phyloP scores from a whole-genome alignment of 2,888 invertebrate genomes.

The Meta bourneti region DNA sequence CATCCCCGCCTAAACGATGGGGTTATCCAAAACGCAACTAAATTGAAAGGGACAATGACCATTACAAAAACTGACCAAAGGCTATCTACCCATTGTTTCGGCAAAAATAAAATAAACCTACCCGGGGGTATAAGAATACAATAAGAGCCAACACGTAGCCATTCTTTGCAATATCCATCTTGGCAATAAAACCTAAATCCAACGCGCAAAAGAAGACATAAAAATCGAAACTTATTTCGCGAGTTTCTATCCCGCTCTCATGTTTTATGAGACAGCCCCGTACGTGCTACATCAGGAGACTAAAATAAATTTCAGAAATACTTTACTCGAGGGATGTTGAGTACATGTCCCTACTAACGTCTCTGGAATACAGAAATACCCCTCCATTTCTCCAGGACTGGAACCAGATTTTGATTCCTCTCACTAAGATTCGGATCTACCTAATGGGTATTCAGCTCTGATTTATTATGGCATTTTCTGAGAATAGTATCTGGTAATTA shows the following conservation, averaged over 20 bases:
- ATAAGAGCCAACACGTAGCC: constrained; percentile 62
- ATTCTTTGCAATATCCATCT: constrained; percentile 58
- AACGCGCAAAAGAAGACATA: constrained; percentile 60
- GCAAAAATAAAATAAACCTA: constrained; percentile 12
- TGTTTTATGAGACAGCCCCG: constrained; percentile 63
- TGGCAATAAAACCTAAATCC: constrained; percentile 74
- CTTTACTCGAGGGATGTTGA: constrained; percentile 57
- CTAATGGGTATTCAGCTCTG: not conserved
- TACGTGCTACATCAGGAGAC: constrained; percentile 61
- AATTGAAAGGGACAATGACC: constrained; percentile 52
- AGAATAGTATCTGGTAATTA: not conserved
- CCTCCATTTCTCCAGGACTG: constrained; percentile 1
- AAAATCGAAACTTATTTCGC: constrained; percentile 72
- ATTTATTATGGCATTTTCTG: not conserved
- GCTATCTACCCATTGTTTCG: constrained; percentile 12
- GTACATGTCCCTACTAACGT: constrained; percentile 61
- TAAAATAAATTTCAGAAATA: constrained; percentile 61
- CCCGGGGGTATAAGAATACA: constrained; percentile 20
- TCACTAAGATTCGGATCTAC: not conserved
- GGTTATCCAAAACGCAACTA: constrained; percentile 13
- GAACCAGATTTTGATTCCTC: not conserved
- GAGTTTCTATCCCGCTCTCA: constrained; percentile 59
- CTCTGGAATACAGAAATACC: constrained; percentile 51
- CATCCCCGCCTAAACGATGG: not conserved
- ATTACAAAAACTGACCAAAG: constrained; percentile 22